These are phyloP conservation scores for Conus ventricosus DNA, from an alignment of 1,140 invertebrate species.

Conservation along the genomic window DNA sequence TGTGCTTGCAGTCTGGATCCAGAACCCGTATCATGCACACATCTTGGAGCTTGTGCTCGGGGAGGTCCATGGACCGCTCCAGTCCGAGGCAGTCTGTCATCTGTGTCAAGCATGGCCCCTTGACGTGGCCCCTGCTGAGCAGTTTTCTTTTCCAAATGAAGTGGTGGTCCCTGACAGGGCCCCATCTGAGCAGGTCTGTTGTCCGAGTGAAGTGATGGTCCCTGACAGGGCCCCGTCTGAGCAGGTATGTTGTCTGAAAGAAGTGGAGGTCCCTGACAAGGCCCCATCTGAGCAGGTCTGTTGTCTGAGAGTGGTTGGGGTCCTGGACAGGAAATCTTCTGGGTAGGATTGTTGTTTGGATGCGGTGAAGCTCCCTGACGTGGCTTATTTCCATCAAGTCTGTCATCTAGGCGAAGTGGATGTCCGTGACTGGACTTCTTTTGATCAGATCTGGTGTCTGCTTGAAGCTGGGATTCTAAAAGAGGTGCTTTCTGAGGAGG, in stretches of 20 bases:
- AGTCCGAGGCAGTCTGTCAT: background rate
- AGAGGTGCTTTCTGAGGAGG: too few relatives aligned
- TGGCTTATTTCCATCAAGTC: background rate
- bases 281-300: background rate
- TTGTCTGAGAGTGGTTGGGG: background rate
- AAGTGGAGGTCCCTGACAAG: too few relatives aligned
- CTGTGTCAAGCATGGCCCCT: background rate
- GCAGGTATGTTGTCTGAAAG: too few relatives aligned
- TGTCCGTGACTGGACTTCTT: background rate
- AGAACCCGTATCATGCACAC: background rate
- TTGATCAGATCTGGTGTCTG: background rate
- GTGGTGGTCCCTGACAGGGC: background rate
- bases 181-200: background rate
- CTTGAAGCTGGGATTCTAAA: too few relatives aligned
- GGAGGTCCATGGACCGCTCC: background rate
- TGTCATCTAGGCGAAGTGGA: background rate
- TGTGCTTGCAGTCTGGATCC: background rate
- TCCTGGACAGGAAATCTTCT: background rate
- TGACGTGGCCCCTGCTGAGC: background rate
- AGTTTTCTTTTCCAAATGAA: background rate
- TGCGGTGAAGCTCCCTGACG: too few relatives aligned
- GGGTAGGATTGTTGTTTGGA: background rate
- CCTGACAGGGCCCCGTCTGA: background rate
- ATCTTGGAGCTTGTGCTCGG: background rate
- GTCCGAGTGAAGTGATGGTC: background rate